Evolutionary conservation across 2,797 vertebrate genomes (phyloP).

Genomic region (Paguma larvata): DNA sequence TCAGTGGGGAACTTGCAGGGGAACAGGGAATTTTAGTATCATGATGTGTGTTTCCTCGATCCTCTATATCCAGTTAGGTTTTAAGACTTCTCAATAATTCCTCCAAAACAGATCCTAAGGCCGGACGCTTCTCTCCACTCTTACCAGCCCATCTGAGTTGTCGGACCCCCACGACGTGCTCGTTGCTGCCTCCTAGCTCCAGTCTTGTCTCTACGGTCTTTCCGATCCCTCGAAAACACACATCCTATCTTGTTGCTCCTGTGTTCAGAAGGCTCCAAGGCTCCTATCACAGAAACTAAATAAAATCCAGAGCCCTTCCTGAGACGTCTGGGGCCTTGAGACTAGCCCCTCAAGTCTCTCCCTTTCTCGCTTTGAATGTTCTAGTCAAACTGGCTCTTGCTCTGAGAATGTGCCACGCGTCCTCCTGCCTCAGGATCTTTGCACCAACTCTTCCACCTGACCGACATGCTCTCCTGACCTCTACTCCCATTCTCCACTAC

Average conservation of each 20-base stretch:
- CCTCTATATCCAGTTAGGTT: background rate
- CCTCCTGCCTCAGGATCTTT: conserved; percentile 40
- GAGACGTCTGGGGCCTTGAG: background rate
- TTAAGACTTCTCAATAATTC: background rate
- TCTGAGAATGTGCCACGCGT: background rate
- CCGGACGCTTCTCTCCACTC: background rate
- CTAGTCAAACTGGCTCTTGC: background rate
- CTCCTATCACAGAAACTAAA: background rate
- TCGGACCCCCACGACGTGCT: background rate
- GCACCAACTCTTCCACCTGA: background rate
- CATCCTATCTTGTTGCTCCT: background rate
- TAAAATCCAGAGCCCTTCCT: background rate
- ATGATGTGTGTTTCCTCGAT: background rate
- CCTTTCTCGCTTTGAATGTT: background rate
- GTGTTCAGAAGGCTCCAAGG: background rate
- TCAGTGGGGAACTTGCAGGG: background rate
- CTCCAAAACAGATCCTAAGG: background rate
- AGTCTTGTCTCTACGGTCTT: background rate
- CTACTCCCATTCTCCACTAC: background rate
- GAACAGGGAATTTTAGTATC: background rate
- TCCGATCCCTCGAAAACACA: background rate
- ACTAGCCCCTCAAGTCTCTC: background rate
- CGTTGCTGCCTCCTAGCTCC: background rate
- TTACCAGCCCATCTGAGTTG: background rate
- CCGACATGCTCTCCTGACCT: background rate